Base-by-base conservation (phyloP, 2,888 invertebrate species). In the Galeopsomyia nigrocyanea region DNA sequence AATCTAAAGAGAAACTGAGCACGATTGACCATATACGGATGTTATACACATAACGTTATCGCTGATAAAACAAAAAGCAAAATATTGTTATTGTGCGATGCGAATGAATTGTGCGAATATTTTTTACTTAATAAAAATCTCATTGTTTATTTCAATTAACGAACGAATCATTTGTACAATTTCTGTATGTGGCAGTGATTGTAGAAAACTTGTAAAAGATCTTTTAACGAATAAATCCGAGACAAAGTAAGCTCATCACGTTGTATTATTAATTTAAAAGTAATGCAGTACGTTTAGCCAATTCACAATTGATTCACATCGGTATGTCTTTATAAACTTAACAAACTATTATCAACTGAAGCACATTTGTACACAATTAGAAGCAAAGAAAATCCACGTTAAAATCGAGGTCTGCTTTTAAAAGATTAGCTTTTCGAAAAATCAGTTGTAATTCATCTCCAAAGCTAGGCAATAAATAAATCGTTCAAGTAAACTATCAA, bases 241-340 rank as follows among this genome's bases (percentile, higher is more conserved):
- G 17, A 51, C 58, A 14, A 51, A 55, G 49, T 55, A 60, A 50
- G 68, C 61, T 73, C 50, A 66, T 39, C 13, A 39, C 7, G 39
- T 39, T 7, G 39, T 39, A 39, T 39, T 7, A 39, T 39, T 39
- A 10, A 39, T 9, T 39, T 39, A 66, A 65, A 66, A 61, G n/a
- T 68, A 68, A 68, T 60, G 65, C 61, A 68, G 60, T 73, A 65
- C 46, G 26, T 65, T 65, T 61, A 65, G 65, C 51, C 65, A 69
- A 69, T 49, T 65, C 22, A 26, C 65, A 73, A 73, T 73, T 68
- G 31, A 65, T 73, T 73, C 61, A 57, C 73, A 65, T 69, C 65
- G 61, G 65, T 61, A 26, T 56, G 64, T 73, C 68, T 68, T 71
- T 65, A 21, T 56, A 68, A 17, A 57, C 68, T 68, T 64, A 66